Conservation (phyloP, 2,888 invertebrate species). For the Agrochola circellaris region DNA sequence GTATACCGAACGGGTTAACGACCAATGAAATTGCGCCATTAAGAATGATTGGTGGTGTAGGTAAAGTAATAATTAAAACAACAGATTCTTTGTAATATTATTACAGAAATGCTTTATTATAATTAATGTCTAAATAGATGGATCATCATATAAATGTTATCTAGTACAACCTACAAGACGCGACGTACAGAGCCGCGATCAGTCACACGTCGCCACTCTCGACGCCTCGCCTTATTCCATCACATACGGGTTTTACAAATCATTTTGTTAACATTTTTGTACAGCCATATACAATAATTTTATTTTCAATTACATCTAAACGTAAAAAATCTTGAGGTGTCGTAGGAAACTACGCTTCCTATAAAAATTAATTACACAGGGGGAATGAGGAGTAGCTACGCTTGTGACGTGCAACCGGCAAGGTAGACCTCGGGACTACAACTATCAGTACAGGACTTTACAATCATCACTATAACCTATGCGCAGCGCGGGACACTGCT, state of each 20-base stretch:
- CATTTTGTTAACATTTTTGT: slow-evolving; percentile 90
- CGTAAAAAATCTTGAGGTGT: slow-evolving; percentile 90
- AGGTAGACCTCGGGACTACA: slow-evolving; percentile 89
- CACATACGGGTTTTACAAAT: slow-evolving; percentile 90
- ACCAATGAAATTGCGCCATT: too few species aligned
- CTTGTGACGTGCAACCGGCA: slow-evolving; percentile 89
- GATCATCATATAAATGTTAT: slow-evolving; percentile 91
- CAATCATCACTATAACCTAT: slow-evolving; percentile 90
- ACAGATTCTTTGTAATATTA: slow-evolving; percentile 89
- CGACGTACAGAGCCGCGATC: slow-evolving; percentile 82
- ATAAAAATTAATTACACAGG: slow-evolving; percentile 89
- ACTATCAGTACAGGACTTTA: slow-evolving; percentile 90
- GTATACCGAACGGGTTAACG: too few species aligned
- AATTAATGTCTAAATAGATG: slow-evolving; percentile 92
- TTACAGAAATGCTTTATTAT: slow-evolving; percentile 93
- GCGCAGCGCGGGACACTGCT: slow-evolving; percentile 63
- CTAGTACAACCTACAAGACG: slow-evolving; percentile 89
- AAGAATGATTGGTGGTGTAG: neutral
- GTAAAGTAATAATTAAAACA: slow-evolving; percentile 75
- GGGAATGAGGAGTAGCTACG: slow-evolving; percentile 90
- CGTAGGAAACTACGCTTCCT: slow-evolving; percentile 90
- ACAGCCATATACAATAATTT: slow-evolving; percentile 91
- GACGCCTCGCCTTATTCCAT: slow-evolving; percentile 86
- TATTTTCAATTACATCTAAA: slow-evolving; percentile 91
- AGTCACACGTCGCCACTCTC: slow-evolving; percentile 78